These are phyloP conservation scores for Standfussiana lucernea DNA, from an alignment of 2,888 invertebrate genomes.

Conservation along the genomic window DNA sequence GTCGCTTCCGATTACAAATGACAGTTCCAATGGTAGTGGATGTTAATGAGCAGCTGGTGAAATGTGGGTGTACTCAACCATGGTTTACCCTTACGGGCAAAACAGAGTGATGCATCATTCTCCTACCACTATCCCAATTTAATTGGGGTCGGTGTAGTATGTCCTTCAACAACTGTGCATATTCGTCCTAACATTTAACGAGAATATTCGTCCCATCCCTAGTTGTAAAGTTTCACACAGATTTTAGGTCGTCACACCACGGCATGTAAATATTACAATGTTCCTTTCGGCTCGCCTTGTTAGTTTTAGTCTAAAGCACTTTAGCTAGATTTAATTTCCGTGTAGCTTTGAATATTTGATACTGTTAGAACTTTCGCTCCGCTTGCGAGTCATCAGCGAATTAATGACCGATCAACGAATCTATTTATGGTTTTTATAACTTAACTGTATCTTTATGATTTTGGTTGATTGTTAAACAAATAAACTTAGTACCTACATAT, in stretches of 20 bases:
- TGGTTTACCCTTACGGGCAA: neutral
- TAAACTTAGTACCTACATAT: too few species aligned
- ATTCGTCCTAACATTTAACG: conserved; percentile 2
- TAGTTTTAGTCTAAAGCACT: conserved; percentile 49
- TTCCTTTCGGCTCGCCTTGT: conserved; percentile 49
- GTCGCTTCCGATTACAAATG: neutral
- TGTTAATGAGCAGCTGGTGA: neutral
- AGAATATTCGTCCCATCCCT: conserved; percentile 9
- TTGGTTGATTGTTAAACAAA: neutral
- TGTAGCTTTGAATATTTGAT: conserved; percentile 1
- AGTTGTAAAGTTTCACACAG: conserved; percentile 40
- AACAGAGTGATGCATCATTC: neutral
- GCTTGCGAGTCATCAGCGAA: conserved; percentile 7
- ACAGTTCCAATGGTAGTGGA: too few species aligned
- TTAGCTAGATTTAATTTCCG: conserved; percentile 21
- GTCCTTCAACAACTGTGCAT: neutral
- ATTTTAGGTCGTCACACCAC: conserved; percentile 42
- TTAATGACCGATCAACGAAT: conserved; percentile 18
- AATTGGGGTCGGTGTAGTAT: neutral
- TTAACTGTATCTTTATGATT: neutral
- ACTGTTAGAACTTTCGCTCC: conserved; percentile 47
- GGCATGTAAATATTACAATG: conserved; percentile 44
- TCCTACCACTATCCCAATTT: neutral
- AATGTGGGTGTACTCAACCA: neutral
- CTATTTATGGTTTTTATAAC: neutral